These are phyloP conservation scores for Cecidostiba fungosa DNA, from an alignment of 2,888 invertebrate species.

Conservation along the genomic window DNA sequence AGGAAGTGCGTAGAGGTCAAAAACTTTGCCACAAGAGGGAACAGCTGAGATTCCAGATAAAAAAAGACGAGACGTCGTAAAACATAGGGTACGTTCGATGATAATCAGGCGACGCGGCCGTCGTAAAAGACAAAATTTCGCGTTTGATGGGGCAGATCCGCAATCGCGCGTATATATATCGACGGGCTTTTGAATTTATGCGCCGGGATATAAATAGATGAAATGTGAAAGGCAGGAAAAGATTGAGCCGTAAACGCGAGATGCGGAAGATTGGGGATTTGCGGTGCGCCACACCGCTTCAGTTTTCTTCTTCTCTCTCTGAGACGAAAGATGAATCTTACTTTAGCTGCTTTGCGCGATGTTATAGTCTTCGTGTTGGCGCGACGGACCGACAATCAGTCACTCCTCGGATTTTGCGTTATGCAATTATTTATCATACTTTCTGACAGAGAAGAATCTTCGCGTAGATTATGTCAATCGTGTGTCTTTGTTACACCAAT, in stretches of 20 bases:
- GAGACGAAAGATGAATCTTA: background rate
- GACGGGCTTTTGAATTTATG: conserved; percentile 17
- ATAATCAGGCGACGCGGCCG: conserved; percentile 4
- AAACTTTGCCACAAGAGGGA: background rate
- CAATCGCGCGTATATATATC: background rate
- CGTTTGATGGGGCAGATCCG: background rate
- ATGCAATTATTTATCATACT: background rate
- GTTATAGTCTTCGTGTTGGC: background rate
- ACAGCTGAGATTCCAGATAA: background rate
- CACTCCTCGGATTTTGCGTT: background rate
- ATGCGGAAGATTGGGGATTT: conserved; percentile 16
- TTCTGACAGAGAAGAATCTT: background rate
- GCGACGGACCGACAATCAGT: background rate
- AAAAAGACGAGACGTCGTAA: conserved; percentile 14
- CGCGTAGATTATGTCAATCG: too few relatives aligned
- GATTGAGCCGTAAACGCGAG: conserved; percentile 20
- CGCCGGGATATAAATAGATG: conserved; percentile 12
- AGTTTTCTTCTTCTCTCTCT: background rate
- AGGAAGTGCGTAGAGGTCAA: background rate
- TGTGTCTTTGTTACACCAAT: too few relatives aligned
- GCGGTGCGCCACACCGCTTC: background rate
- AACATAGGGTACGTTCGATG: conserved; percentile 25
- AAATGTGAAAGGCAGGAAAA: conserved; percentile 4
- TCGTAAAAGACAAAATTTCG: conserved; percentile 4
- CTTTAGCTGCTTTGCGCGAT: background rate